phyloP scores from a whole-genome alignment of 2,888 invertebrate species.

The Frankliniella fusca region DNA sequence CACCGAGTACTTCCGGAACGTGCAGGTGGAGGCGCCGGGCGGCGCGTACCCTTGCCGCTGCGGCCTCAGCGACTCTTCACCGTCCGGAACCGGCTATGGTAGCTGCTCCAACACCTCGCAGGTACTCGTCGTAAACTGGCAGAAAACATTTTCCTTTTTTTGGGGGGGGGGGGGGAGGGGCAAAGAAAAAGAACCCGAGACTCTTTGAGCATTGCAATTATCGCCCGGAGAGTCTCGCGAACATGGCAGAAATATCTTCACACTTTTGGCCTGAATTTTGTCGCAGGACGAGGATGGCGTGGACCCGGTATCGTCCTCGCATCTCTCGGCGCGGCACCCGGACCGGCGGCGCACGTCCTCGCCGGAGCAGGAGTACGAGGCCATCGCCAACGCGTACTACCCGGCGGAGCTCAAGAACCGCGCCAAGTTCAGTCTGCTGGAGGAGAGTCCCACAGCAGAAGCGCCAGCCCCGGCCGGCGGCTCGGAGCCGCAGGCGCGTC shows the following conservation, averaged over 20 bases:
- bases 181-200: too few species aligned
- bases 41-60: constrained; percentile 5
- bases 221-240: too few species aligned
- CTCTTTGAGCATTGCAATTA: too few species aligned
- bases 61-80: background rate
- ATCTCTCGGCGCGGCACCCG: background rate
- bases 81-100: background rate
- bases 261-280: too few species aligned
- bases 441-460: constrained; percentile 27
- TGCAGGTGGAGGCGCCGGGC: background rate
- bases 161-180: too few species aligned
- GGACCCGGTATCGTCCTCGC: background rate
- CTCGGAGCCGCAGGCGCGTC: constrained; percentile 22
- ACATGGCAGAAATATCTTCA: too few species aligned
- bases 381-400: constrained; percentile 8
- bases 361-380: constrained; percentile 19
- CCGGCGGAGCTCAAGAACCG: constrained; percentile 18
- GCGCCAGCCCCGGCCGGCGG: constrained; percentile 21
- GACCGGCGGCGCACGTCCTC: background rate
- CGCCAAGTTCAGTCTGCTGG: constrained; percentile 5
- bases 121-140: background rate
- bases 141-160: too few species aligned
- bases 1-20: background rate
- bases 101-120: constrained; percentile 5
- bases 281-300: background rate